Evolutionary conservation across 64 coral and sea anemone genomes (phyloP).

Genomic region (Montipora foliosa): DNA sequence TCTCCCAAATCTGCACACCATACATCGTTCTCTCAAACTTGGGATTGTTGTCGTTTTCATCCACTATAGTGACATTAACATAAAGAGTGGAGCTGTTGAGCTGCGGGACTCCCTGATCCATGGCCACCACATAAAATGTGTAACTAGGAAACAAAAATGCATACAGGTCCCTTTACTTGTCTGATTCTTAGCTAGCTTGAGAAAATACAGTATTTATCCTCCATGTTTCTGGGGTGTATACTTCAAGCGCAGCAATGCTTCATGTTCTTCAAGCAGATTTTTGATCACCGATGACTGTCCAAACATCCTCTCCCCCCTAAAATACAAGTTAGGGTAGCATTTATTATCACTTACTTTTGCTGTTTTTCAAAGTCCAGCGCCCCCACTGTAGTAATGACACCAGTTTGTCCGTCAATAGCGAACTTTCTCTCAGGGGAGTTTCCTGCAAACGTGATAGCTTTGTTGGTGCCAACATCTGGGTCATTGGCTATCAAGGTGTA

Average conservation of each 20-base stretch:
- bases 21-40: conserved; percentile 76
- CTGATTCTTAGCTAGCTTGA: too few relatives aligned
- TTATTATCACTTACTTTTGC: conserved; percentile 45
- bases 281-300: too few relatives aligned
- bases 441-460: conserved; percentile 55
- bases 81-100: conserved; percentile 83
- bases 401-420: conserved; percentile 69
- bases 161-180: too few relatives aligned
- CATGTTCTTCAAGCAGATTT: too few relatives aligned
- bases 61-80: conserved; percentile 81
- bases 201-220: too few relatives aligned
- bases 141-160: conserved; percentile 47
- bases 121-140: conserved; percentile 82
- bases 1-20: conserved; percentile 62
- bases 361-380: conserved; percentile 76
- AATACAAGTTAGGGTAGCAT: too few relatives aligned
- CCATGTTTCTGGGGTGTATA: too few relatives aligned
- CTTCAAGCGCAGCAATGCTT: too few relatives aligned
- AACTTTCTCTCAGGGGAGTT: conserved; percentile 80
- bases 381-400: conserved; percentile 74
- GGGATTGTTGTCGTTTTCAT: conserved; percentile 93
- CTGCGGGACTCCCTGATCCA: conserved; percentile 79
- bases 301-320: too few relatives aligned
- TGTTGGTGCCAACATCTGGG: conserved; percentile 79
- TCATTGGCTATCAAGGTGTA: conserved; percentile 89